A percentile compares a stretch with the other conserved stretches of the same genome.
Conservation (phyloP, 2,113 vertebrate species). For the Ctenomys sociabilis region DNA sequence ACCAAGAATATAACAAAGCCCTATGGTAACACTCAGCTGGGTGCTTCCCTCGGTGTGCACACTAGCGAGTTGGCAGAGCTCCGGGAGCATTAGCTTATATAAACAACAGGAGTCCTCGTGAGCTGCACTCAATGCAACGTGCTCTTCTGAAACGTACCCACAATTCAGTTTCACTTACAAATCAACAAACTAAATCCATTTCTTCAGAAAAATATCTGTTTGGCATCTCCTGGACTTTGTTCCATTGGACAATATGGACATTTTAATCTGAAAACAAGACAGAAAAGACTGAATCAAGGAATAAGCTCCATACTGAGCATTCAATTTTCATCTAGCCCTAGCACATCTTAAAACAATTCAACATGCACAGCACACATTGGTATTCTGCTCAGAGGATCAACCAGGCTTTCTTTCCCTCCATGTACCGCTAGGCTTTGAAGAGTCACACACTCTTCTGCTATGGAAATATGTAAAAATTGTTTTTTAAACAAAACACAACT, state of each 20-base stretch:
- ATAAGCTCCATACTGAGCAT: not conserved
- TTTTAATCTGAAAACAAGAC: constrained; percentile 89
- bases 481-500: constrained; percentile 35
- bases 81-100: constrained; percentile 84
- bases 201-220: constrained; percentile 94
- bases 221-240: constrained; percentile 92
- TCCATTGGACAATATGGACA: constrained; percentile 94
- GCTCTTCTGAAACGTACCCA: constrained; percentile 84
- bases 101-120: constrained; percentile 85
- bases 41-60: constrained; percentile 82
- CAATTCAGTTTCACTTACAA: constrained; percentile 86
- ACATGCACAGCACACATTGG: not conserved
- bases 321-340: not conserved
- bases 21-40: constrained; percentile 84
- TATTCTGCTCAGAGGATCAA: not conserved
- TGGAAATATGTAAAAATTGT: not conserved
- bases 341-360: not conserved
- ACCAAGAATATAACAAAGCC: constrained; percentile 89
- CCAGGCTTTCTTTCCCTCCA: not conserved
- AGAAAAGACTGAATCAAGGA: constrained; percentile 45
- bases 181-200: constrained; percentile 79
- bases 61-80: constrained; percentile 85
- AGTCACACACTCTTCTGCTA: not conserved
- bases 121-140: constrained; percentile 84
- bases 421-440: not conserved